Evolutionary conservation across 1,140 invertebrate genomes (phyloP).

Genomic region (Eriocheir sinensis): DNA sequence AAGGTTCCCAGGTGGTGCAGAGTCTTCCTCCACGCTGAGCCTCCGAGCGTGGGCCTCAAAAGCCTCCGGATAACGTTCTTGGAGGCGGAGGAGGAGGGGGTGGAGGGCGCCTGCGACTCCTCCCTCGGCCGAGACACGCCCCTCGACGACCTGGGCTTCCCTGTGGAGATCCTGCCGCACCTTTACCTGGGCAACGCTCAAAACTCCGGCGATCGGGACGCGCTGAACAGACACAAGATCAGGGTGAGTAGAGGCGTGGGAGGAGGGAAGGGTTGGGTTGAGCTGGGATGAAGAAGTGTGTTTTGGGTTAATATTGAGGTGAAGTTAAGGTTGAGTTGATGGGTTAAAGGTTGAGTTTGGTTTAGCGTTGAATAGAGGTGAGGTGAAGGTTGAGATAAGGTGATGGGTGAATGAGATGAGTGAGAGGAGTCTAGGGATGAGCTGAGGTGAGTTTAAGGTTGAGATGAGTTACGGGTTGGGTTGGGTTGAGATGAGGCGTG

Average conservation of each 20-base stretch:
- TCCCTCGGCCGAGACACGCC: slow-evolving; percentile 84
- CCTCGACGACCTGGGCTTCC: slow-evolving; percentile 84
- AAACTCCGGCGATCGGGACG: slow-evolving; percentile 93
- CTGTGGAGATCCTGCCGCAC: slow-evolving; percentile 95
- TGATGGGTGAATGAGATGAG: too few species aligned
- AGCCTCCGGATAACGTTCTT: slow-evolving; percentile 89
- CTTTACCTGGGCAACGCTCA: slow-evolving; percentile 96
- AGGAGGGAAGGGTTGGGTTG: neutral
- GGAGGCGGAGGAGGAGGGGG: slow-evolving; percentile 53
- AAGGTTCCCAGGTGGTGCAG: slow-evolving; percentile 93
- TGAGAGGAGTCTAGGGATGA: too few species aligned
- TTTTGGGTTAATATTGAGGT: too few species aligned
- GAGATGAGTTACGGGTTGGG: neutral
- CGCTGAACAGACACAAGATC: slow-evolving; percentile 93
- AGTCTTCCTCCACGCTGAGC: slow-evolving; percentile 82
- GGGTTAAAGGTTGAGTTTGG: too few species aligned
- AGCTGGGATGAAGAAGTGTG: neutral
- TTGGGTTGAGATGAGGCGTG: neutral
- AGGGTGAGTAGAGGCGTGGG: slow-evolving; percentile 48
- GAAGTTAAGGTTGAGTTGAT: neutral
- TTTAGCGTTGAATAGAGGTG: too few species aligned
- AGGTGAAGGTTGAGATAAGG: too few species aligned
- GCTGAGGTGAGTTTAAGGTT: neutral
- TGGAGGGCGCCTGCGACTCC: slow-evolving; percentile 74
- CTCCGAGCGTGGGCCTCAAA: slow-evolving; percentile 83